Base-by-base conservation (phyloP, 2,888 invertebrate genomes). In the Caenorhabditis virilis region DNA sequence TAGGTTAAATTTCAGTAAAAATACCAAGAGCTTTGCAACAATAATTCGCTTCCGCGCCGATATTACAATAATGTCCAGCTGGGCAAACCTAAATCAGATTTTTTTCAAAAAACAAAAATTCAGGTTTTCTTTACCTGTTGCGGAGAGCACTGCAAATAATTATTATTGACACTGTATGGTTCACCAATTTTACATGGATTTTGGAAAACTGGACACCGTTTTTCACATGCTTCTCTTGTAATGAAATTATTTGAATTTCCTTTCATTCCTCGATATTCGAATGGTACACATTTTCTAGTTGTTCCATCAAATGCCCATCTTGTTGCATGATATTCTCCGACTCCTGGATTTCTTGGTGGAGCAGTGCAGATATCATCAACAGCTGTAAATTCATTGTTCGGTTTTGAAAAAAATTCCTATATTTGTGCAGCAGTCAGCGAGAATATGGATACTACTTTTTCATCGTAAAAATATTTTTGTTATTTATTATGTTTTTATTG, bases 171-270 rank as follows among this genome's bases (percentile, higher is more conserved):
- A 0, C 67, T 30, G 36, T 69, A 67, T 1, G 80, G 76, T 23
- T 78, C 75, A 6, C 79, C 79, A 23, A 62, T 51, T 41, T 68
- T 69, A 58, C 80, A 80, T 43, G 80, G 80, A 47, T 80, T 80
- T 50, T 72, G 71, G 65, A 76, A 78, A 5, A 76, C 77, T 2
- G 76, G 74, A 51, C 78, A 78, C 20, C 61, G 54, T 20, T 63
- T 64, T 39, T 76, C 76, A 53, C 79, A 79, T 9, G 52, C 43
- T 33, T 76, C 77, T 13, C 74, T 50, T 4, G 67, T 61, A 36
- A 75, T 22, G 52, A 79, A 79, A 52, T 79, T 79, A 55, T 79
- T 79, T 16, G 74, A 61, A 47, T 72, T 78, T 26, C 78, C 78
- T 33, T 72, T 68, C 72, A 72, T 69, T 47, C 76, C 77, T 22